phyloP scores from a whole-genome alignment of 2,797 vertebrate species.

The Mus spretus region DNA sequence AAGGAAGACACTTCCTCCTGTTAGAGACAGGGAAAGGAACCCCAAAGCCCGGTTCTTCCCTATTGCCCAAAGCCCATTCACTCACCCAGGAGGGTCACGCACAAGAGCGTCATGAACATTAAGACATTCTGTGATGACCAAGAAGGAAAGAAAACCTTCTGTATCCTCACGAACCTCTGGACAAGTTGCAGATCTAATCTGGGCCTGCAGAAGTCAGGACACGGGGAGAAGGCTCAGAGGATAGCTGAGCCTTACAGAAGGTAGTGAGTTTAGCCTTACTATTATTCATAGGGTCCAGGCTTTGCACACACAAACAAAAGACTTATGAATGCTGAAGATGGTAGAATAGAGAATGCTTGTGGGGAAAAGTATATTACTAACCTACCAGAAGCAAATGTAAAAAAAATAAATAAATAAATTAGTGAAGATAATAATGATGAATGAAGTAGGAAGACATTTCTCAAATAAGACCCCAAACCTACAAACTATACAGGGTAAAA shows the following conservation, averaged over 20 bases:
- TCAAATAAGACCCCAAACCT: conserved; percentile 19
- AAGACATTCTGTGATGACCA: conserved; percentile 92
- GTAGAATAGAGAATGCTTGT: not conserved
- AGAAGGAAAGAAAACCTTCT: conserved; percentile 93
- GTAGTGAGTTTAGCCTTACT: not conserved
- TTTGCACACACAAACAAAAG: not conserved
- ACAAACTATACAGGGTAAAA: conserved; percentile 31
- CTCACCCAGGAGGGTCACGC: conserved; percentile 94
- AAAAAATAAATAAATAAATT: not conserved
- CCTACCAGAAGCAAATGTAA: conserved; percentile 36
- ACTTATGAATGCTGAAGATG: not conserved
- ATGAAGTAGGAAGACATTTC: not conserved
- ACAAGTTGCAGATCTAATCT: conserved; percentile 93
- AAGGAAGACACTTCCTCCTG: not conserved
- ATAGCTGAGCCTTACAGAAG: not conserved
- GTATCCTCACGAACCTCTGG: conserved; percentile 92
- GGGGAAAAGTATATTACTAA: not conserved
- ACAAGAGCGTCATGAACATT: conserved; percentile 95
- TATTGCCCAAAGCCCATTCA: not conserved
- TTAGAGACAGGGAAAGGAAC: conserved; percentile 14
- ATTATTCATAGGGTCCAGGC: not conserved
- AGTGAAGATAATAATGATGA: not conserved
- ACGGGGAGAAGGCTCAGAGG: conserved; percentile 22
- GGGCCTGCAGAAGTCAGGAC: conserved; percentile 85
- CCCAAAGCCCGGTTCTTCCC: not conserved